Conservation (phyloP, 2,113 vertebrate species). For the Syngnathus scovelli region DNA sequence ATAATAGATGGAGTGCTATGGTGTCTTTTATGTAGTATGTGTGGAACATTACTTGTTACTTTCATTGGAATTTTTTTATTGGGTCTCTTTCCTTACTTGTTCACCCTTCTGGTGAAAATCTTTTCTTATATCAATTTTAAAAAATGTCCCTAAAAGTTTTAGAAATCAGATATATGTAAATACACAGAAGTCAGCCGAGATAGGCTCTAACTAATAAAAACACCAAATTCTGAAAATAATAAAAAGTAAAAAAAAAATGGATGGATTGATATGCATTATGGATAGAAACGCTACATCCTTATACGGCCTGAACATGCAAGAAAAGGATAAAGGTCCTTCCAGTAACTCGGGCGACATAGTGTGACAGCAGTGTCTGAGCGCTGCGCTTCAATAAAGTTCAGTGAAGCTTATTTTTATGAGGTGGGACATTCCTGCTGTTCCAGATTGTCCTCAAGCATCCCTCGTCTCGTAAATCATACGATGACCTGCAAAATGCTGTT, state of each 20-base stretch:
- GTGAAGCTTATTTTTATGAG: slow-evolving; percentile 53
- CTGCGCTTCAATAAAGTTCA: slow-evolving; percentile 51
- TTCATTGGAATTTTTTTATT: too few relatives aligned
- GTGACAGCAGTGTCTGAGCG: slow-evolving; percentile 34
- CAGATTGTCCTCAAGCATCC: slow-evolving; percentile 41
- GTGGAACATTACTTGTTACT: too few relatives aligned
- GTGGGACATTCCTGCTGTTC: slow-evolving; percentile 53
- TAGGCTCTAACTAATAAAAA: not conserved
- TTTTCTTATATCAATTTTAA: too few relatives aligned
- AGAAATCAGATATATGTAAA: too few relatives aligned
- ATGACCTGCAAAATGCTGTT: slow-evolving; percentile 11
- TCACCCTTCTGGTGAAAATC: too few relatives aligned
- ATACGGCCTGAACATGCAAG: not conserved
- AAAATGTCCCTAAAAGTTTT: too few relatives aligned
- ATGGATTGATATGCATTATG: not conserved
- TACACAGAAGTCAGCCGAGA: not conserved
- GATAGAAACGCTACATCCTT: not conserved
- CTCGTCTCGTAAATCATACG: slow-evolving; percentile 28
- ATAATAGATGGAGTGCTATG: not conserved
- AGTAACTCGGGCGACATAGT: slow-evolving; percentile 19
- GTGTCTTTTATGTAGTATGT: not conserved
- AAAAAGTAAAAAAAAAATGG: not conserved
- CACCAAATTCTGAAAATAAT: not conserved
- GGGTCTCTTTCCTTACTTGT: too few relatives aligned
- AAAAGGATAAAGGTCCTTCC: slow-evolving; percentile 7